These are phyloP conservation scores for Steromphala cineraria DNA, from an alignment of 2,888 invertebrate genomes.

Conservation along the genomic window DNA sequence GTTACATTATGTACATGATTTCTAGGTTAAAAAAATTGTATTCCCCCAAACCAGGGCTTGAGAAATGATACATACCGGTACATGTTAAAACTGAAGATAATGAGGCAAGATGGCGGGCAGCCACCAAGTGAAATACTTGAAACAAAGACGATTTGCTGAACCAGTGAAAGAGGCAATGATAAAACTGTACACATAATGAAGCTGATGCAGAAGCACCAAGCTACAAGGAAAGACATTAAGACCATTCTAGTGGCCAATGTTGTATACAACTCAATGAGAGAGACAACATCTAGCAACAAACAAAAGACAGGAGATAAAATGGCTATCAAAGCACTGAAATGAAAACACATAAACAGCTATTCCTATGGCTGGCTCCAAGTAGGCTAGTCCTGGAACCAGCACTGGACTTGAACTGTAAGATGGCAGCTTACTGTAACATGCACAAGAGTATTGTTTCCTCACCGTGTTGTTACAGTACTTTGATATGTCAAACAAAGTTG, in stretches of 20 bases:
- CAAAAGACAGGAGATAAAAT: not conserved
- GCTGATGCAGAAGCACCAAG: not conserved
- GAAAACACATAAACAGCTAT: not conserved
- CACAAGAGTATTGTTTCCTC: too few relatives aligned
- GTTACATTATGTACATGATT: slow-evolving; percentile 7
- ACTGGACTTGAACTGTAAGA: too few relatives aligned
- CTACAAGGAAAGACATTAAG: not conserved
- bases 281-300: slow-evolving; percentile 19
- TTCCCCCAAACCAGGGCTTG: not conserved
- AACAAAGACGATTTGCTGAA: not conserved
- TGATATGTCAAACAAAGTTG: too few relatives aligned
- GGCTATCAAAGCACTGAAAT: not conserved
- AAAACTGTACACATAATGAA: not conserved
- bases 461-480: too few relatives aligned
- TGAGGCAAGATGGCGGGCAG: not conserved
- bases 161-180: slow-evolving; percentile 4
- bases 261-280: not conserved
- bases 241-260: not conserved
- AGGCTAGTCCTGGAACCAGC: too few relatives aligned
- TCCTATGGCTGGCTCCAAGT: too few relatives aligned
- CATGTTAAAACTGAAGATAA: slow-evolving; percentile 4
- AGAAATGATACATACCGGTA: not conserved
- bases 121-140: not conserved
- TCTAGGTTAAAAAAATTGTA: slow-evolving; percentile 1
- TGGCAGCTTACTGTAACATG: too few relatives aligned